A percentile compares a stretch with the other conserved stretches of the same genome.
Evolutionary conservation across 2,888 invertebrate species (phyloP).

Genomic region (Digitonthophagus gazella): DNA sequence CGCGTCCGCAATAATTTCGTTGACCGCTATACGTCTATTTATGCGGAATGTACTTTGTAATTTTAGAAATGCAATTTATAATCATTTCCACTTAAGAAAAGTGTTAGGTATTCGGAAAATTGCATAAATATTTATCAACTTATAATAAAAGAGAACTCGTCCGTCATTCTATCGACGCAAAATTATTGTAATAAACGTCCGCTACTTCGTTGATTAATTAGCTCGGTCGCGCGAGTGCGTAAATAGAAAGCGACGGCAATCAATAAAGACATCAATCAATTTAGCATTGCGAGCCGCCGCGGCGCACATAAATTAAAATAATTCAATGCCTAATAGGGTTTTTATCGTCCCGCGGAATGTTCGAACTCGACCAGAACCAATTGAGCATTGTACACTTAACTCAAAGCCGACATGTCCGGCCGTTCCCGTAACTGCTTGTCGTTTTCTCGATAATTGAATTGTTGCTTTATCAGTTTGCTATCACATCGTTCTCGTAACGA

Average conservation of each 20-base stretch:
- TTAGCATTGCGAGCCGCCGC: neutral
- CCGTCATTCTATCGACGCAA: neutral
- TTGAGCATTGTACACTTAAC: neutral
- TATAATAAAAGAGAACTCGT: neutral
- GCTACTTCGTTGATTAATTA: neutral
- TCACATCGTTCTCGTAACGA: neutral
- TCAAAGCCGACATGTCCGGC: neutral
- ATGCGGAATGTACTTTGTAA: neutral
- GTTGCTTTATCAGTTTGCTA: neutral
- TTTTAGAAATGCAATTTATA: neutral
- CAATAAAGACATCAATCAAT: slow-evolving; percentile 15
- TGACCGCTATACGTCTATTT: neutral
- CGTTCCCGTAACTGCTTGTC: neutral
- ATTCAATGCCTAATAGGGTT: slow-evolving; percentile 13
- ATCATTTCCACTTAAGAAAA: neutral
- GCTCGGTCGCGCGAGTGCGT: neutral
- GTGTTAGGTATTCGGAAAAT: neutral
- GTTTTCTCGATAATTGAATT: neutral
- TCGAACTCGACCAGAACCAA: neutral
- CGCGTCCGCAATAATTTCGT: no score
- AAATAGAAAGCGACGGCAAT: slow-evolving; percentile 10
- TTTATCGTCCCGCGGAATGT: neutral
- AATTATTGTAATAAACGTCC: neutral
- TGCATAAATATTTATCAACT: neutral
- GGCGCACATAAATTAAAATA: slow-evolving; percentile 15